These are phyloP conservation scores for Tipula helvola DNA, from an alignment of 2,888 invertebrate genomes.

Conservation along the genomic window DNA sequence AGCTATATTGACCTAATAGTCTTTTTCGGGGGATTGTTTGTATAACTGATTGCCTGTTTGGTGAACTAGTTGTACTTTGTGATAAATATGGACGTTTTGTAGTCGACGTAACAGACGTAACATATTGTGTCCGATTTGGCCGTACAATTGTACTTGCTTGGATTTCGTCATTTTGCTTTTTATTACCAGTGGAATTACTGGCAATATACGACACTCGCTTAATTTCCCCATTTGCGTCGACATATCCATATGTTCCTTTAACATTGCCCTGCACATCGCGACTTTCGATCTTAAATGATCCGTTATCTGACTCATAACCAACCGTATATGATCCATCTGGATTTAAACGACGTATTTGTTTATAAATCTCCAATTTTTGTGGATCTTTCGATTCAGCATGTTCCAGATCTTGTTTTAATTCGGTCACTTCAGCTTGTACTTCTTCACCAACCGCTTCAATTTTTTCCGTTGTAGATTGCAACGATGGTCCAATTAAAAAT, in stretches of 20 bases:
- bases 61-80: constrained; percentile 36
- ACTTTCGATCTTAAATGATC: constrained; percentile 75
- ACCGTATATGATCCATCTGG: constrained; percentile 76
- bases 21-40: constrained; percentile 50
- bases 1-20: constrained; percentile 22
- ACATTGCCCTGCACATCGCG: constrained; percentile 66
- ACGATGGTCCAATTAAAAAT: not conserved
- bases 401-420: constrained; percentile 25
- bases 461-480: not conserved
- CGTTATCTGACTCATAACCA: constrained; percentile 75
- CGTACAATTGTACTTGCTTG: not conserved
- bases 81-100: constrained; percentile 40
- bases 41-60: constrained; percentile 48
- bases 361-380: constrained; percentile 62
- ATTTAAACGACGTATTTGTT: constrained; percentile 67
- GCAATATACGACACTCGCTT: constrained; percentile 64
- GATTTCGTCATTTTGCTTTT: constrained; percentile 19
- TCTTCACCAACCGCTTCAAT: not conserved
- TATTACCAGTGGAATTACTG: constrained; percentile 39
- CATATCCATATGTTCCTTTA: constrained; percentile 71
- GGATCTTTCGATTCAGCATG: constrained; percentile 50
- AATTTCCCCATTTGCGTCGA: constrained; percentile 63
- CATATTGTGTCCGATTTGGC: constrained; percentile 23
- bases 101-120: constrained; percentile 40
- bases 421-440: not conserved